A percentile compares a stretch with the other conserved stretches of the same genome.
phyloP scores from a whole-genome alignment of 2,888 invertebrate species.

The Callosobruchus maculatus region DNA sequence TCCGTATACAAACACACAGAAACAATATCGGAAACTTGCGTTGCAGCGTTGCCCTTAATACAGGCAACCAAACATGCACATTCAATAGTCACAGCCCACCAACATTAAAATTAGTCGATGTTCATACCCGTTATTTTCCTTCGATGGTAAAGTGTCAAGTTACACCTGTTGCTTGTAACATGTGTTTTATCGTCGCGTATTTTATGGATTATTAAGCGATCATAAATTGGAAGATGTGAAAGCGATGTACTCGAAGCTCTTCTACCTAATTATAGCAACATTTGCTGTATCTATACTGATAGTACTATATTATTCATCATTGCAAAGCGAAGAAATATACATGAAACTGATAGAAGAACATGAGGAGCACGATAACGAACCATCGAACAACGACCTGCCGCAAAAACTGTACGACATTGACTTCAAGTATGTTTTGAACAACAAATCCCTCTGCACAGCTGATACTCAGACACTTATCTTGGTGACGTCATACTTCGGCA shows the following conservation, averaged over 20 bases:
- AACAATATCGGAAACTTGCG: too few relatives aligned
- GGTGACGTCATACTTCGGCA: conserved; percentile 74
- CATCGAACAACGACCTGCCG: neutral
- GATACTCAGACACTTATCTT: conserved; percentile 49
- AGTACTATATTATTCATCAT: neutral
- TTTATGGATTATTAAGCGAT: neutral
- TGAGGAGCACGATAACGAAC: neutral
- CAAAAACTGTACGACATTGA: conserved; percentile 31
- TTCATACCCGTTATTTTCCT: too few relatives aligned
- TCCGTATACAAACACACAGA: too few relatives aligned
- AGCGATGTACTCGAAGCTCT: neutral
- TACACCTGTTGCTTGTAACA: neutral
- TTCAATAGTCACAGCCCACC: too few relatives aligned
- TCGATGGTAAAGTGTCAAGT: neutral
- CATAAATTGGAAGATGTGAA: neutral
- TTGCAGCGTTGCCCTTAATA: too few relatives aligned
- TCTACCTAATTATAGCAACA: neutral
- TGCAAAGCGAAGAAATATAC: neutral
- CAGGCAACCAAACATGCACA: too few relatives aligned
- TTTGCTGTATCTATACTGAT: neutral
- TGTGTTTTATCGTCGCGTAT: neutral
- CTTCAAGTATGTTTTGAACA: conserved; percentile 35
- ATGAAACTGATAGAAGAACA: neutral
- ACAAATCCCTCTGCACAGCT: conserved; percentile 28
- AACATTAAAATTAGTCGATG: too few relatives aligned